Evolutionary conservation across 2,113 vertebrate genomes (phyloP).

Genomic region (Crotalus viridis): DNA sequence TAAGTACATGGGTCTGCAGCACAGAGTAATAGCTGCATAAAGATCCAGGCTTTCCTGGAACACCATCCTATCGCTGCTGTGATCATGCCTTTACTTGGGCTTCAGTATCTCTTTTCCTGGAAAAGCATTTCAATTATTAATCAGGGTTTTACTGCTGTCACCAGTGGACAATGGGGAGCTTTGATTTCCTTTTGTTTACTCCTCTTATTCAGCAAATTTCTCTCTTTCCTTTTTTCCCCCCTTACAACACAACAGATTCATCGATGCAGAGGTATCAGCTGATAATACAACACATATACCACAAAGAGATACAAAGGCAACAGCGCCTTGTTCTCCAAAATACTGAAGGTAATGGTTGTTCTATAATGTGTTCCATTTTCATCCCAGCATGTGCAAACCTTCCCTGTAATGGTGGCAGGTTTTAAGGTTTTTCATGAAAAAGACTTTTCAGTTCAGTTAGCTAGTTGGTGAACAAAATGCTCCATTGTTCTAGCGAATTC

Average conservation of each 20-base stretch:
- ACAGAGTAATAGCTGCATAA: slow-evolving; percentile 31
- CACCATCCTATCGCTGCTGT: neutral
- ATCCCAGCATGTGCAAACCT: neutral
- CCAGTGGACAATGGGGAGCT: slow-evolving; percentile 44
- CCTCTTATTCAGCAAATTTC: slow-evolving; percentile 51
- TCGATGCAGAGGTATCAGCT: slow-evolving; percentile 44
- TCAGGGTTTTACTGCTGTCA: slow-evolving; percentile 58
- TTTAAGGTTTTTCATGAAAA: neutral
- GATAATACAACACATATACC: slow-evolving; percentile 23
- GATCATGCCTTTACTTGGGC: slow-evolving; percentile 27
- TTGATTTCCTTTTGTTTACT: slow-evolving; percentile 52
- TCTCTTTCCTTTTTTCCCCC: neutral
- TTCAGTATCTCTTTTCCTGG: slow-evolving; percentile 69
- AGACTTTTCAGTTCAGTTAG: neutral
- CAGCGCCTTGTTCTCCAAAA: neutral
- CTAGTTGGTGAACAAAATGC: neutral
- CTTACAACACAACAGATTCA: slow-evolving; percentile 45
- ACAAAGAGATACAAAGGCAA: slow-evolving; percentile 30
- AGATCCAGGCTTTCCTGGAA: slow-evolving; percentile 55
- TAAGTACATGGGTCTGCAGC: slow-evolving; percentile 15
- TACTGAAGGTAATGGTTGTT: slow-evolving; percentile 8
- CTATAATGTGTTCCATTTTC: slow-evolving; percentile 4
- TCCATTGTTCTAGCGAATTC: neutral
- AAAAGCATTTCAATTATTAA: slow-evolving; percentile 71
- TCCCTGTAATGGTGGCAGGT: neutral